Evolutionary conservation across 92 coral and sea anemone genomes (phyloP).

Genomic region (Zoanthus solanderi): DNA sequence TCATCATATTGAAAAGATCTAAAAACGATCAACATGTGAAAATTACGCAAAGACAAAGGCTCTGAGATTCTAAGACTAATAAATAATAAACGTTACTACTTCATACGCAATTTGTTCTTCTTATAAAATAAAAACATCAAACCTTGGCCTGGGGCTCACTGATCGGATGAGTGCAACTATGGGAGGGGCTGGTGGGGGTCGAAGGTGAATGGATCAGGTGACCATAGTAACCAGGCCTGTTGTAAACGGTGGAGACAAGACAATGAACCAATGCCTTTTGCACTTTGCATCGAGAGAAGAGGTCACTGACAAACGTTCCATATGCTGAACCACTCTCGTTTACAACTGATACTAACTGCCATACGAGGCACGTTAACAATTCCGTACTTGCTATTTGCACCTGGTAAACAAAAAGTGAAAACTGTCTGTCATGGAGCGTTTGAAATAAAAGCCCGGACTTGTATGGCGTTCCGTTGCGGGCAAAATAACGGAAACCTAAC

Average conservation of each 20-base stretch:
- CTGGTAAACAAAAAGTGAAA: not conserved
- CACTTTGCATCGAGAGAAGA: slow-evolving; percentile 95
- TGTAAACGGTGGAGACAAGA: slow-evolving; percentile 77
- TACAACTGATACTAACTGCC: slow-evolving; percentile 95
- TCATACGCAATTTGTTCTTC: no score
- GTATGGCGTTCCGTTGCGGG: no score
- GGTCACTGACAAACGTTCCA: slow-evolving; percentile 93
- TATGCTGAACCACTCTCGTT: slow-evolving; percentile 94
- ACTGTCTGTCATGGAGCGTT: no score
- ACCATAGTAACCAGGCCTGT: slow-evolving; percentile 73
- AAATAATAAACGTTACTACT: no score
- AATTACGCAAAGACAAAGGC: no score
- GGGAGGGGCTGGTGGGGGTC: not conserved
- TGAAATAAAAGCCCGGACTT: no score
- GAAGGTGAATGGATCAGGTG: slow-evolving; percentile 20
- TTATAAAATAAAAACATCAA: not conserved
- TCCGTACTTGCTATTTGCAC: slow-evolving; percentile 92
- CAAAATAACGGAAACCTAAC: no score
- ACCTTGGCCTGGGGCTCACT: slow-evolving; percentile 37
- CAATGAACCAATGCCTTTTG: slow-evolving; percentile 98
- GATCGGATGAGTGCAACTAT: slow-evolving; percentile 26
- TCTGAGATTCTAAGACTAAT: no score
- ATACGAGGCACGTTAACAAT: slow-evolving; percentile 74
- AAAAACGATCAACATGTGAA: no score
- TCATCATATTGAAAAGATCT: no score